Base-by-base conservation (phyloP, 2,113 vertebrate genomes). In the Amblyopsis rosae region DNA sequence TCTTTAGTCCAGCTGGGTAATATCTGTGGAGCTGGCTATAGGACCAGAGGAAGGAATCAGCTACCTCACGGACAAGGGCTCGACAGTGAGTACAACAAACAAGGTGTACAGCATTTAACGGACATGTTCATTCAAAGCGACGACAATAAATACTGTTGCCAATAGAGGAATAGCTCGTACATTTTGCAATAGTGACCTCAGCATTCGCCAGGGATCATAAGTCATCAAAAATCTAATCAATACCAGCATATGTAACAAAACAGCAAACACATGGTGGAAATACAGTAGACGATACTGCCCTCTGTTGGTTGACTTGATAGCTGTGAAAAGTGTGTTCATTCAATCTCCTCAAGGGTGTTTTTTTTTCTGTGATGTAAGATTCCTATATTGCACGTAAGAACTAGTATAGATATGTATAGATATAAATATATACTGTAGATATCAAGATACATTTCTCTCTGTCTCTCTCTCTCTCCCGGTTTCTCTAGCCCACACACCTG, bases 31-130 rank as follows among this genome's bases (percentile, higher is more conserved):
- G 67, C 82, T 99, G 83, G 98, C 96, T 2, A 99, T 99, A 0
- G 98, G 98, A 75, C 98, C 98, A 0, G 98, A 99, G 86, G 97
- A 98, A 88, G 98, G 98, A 73, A 98, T 99, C 93, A 99, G 98
- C 90, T 99, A 99, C 93, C 95, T 99, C 85, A 99, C 97, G 49
- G 97, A 99, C 91, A 99, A 99, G 87, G 96, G 96, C 85, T 98
- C 95, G 64, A 97, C 86, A 54, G 98, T 99, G 86, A 96, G 95
- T 93, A 13, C n/a, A 15, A 62, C 13, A 15, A 4, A n/a, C 11
- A 62, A 26, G 26, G 26, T 2, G 10, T 9, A 45, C 58, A n/a
- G 12, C 15, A 35, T 33, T 12, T 16, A 16, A 17, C n/a, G 16
- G 15, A 16, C 54, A 17, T 6, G 19, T 9, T 17, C 12, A 4